Evolutionary conservation across 2,113 vertebrate genomes (phyloP).

Genomic region (Morphnarchus princeps): DNA sequence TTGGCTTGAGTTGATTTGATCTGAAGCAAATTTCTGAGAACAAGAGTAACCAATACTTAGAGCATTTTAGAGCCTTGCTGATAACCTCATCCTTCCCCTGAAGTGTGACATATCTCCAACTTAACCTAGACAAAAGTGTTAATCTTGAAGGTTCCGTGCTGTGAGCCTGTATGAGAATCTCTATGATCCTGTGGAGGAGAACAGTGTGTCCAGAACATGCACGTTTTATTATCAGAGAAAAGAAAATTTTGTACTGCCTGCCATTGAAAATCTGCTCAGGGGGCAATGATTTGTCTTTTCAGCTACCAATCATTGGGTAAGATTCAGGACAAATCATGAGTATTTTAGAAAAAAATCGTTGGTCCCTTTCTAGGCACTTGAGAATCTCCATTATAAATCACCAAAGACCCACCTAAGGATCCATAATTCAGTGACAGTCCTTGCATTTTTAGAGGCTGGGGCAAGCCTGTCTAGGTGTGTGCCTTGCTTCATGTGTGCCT

Average conservation of each 20-base stretch:
- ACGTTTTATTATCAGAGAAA: neutral
- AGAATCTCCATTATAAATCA: neutral
- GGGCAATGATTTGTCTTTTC: neutral
- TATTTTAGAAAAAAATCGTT: neutral
- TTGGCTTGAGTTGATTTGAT: neutral
- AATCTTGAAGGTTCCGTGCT: neutral
- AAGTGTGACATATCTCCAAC: neutral
- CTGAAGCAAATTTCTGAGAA: neutral
- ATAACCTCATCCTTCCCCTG: neutral
- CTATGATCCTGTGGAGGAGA: neutral
- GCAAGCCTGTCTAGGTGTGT: neutral
- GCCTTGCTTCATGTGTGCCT: neutral
- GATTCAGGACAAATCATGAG: neutral
- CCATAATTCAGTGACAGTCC: neutral
- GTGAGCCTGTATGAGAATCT: neutral
- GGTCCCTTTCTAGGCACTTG: neutral
- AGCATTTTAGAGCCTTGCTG: neutral
- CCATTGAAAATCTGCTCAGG: neutral
- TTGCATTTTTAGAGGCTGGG: neutral
- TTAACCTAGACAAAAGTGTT: neutral
- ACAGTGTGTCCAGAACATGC: neutral
- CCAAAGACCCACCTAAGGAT: neutral
- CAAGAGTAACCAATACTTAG: neutral
- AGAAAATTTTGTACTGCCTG: neutral
- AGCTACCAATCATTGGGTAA: neutral